Conservation (phyloP, 2,797 vertebrate species). For the Thripadectes ignobilis region DNA sequence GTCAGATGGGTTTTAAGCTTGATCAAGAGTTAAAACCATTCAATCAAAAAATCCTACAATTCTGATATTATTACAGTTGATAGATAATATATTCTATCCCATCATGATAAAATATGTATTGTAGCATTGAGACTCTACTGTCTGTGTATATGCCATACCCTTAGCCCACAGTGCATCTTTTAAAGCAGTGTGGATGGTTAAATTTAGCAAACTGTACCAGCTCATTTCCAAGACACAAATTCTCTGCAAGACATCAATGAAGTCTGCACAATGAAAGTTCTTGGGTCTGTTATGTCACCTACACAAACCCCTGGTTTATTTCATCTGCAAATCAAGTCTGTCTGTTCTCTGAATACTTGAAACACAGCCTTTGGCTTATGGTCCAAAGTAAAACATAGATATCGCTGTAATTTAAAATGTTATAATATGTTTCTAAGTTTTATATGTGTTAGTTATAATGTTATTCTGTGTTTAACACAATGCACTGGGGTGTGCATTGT, state of each 20-base stretch:
- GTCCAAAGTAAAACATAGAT: background rate
- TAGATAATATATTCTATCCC: background rate
- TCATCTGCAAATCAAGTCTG: background rate
- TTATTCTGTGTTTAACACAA: background rate
- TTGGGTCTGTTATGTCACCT: background rate
- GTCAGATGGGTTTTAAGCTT: constrained; percentile 13
- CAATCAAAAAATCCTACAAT: background rate
- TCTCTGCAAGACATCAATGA: background rate
- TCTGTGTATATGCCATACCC: background rate
- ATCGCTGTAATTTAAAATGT: background rate
- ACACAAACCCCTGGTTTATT: background rate
- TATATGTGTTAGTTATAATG: background rate
- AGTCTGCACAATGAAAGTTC: background rate
- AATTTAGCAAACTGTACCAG: background rate
- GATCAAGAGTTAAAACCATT: background rate
- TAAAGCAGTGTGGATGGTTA: background rate
- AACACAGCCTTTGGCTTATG: background rate
- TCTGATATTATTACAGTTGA: background rate
- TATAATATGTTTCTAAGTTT: background rate
- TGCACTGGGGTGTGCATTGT: background rate
- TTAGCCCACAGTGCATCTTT: background rate
- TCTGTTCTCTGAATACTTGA: background rate
- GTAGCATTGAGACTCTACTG: background rate
- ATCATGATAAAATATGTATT: background rate
- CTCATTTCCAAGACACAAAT: background rate